Base-by-base conservation (phyloP, 2,888 invertebrate genomes). In the Schizotus pectinicornis region DNA sequence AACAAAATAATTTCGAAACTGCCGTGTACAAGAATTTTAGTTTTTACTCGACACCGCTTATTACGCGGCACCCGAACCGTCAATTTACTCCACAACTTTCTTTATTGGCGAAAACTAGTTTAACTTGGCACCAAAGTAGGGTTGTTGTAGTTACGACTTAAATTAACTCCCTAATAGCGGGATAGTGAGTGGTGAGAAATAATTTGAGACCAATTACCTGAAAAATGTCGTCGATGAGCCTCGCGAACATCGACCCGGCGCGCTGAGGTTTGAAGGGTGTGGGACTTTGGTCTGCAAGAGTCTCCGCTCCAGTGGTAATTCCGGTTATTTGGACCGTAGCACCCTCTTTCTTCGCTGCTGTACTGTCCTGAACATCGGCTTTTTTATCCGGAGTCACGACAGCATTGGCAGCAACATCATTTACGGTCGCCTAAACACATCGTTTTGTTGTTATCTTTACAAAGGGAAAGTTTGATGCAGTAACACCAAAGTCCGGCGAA, bases 181-280 rank as follows among this genome's bases (percentile, higher is more conserved):
- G n/a, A n/a, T n/a, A n/a, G n/a, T n/a, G n/a, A n/a, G n/a, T n/a
- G n/a, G n/a, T n/a, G n/a, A n/a, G n/a, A n/a, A n/a, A n/a, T n/a
- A 45, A 32, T 45, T 3, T 11, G 7, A 33, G 14, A 6, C 37
- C 60, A n/a, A n/a, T 68, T 67, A 78, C 78, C 64, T 78, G 77
- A 48, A 78, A 78, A 48, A 78, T 77, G 45, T 78, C 78, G 57
- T 78, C 77, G 36, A 78, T 78, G 37, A 78, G 68, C 52, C 77
- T 69, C 7, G 77, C 74, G 53, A 78, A 77, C 67, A 72, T 71
- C 0, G 73, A 71, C 45, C 74, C 74, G n/a, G 74, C 69, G 47
- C 72, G 61, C 54, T 68, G 75, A 2, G 72, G 76, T 59, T 74
- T 74, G 49, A 75, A 74, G 9, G 70, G 69, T 7, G 71, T 61